Evolutionary conservation across 2,113 vertebrate genomes (phyloP).

Genomic region (Carettochelys insculpta): DNA sequence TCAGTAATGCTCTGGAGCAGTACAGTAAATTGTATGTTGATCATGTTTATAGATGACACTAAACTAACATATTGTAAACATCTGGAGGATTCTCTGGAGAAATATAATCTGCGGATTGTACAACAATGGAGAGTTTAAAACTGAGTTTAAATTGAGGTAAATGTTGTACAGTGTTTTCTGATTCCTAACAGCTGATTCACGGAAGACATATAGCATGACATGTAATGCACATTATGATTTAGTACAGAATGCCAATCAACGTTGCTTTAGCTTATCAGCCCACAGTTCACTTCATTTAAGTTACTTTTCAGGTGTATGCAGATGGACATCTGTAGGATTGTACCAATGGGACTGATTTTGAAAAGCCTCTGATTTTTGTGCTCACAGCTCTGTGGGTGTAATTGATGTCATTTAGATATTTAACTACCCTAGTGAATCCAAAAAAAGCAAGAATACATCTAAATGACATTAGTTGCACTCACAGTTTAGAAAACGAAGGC

Average conservation of each 20-base stretch:
- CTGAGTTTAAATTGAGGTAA: slow-evolving; percentile 43
- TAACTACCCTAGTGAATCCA: background rate
- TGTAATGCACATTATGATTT: background rate
- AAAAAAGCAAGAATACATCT: background rate
- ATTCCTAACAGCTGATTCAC: background rate
- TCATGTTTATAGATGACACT: background rate
- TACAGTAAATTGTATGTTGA: background rate
- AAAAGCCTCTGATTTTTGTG: background rate
- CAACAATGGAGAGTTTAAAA: slow-evolving; percentile 28
- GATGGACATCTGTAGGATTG: background rate
- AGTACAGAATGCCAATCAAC: slow-evolving; percentile 12
- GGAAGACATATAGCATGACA: background rate
- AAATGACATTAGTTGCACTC: background rate
- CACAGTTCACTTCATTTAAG: background rate
- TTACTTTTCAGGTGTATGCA: background rate
- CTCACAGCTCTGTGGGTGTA: background rate
- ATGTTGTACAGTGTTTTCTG: background rate
- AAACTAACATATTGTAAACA: slow-evolving; percentile 3
- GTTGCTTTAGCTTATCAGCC: slow-evolving; percentile 22
- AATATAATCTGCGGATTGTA: slow-evolving; percentile 26
- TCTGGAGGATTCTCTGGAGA: background rate
- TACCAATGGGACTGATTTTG: background rate
- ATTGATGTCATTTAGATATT: background rate
- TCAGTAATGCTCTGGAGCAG: slow-evolving; percentile 11
- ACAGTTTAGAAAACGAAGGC: background rate